Evolutionary conservation across 1,140 invertebrate genomes (phyloP), one percentile per base, ranked within the genome.

Genomic region (Atta cephalotes): DNA sequence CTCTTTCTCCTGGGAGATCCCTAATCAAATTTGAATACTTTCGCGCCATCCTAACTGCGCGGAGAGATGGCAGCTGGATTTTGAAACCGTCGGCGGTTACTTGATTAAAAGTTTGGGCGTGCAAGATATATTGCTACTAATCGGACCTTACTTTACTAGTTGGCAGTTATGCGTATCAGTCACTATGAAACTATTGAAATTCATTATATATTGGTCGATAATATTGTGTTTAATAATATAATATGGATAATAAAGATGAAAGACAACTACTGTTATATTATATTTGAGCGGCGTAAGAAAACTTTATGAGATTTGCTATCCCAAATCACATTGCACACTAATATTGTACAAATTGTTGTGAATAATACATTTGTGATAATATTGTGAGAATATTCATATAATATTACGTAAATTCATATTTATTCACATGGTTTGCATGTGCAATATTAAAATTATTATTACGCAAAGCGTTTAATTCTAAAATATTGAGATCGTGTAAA

Each of bases 21-120:
- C 45, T 85, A 85, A 85, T 85, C 76, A 85, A 79, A 85, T 85
- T 85, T 77, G 31, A 85, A 85, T 79, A 78, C 60, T 78, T 68
- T 85, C 45, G 28, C 39, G 63, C 51, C 21, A 16, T 58, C 18
- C 56, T 45, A 81, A 81, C n/a, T 81, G 65, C 49, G 31, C 49
- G 78, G n/a, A 39, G 70, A 51, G 70, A 63, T 62, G 56, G 39
- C 56, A 51, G 70, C 18, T 62, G 80, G 56, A 60, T 39, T 49
- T 16, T 18, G 35, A 45, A 71, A 62, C 14, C 18, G 80, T 84
- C 80, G 39, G 60, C 80, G 56, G 80, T 84, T 84, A 84, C 70
- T 63, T 51, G 80, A 84, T 84, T 84, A 84, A 84, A 84, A 84
- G 70, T 76, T 84, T 12, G 7, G 14, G 18, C 56, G 39, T 35